Percentiles rank a stretch among this genome's conserved stretches.
These are phyloP conservation scores for Emmelina monodactyla DNA, from an alignment of 2,888 invertebrate genomes.

Conservation along the genomic window DNA sequence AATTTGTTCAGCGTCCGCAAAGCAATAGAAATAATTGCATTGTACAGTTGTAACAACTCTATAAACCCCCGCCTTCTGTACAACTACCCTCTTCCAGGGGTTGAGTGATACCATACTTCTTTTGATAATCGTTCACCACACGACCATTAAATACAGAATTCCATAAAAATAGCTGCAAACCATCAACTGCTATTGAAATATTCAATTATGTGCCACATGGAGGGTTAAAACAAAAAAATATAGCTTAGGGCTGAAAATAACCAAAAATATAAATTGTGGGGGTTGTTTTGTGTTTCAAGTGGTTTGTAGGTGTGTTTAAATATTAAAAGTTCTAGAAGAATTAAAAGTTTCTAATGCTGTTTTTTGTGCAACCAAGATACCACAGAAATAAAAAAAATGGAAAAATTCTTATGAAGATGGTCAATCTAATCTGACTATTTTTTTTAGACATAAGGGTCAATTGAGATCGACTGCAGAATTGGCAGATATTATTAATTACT, in stretches of 20 bases:
- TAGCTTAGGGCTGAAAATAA: not conserved
- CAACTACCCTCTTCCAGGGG: constrained; percentile 25
- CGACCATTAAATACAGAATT: constrained; percentile 45
- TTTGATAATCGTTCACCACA: constrained; percentile 33
- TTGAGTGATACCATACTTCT: constrained; percentile 39
- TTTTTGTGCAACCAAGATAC: no score
- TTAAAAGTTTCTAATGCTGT: no score
- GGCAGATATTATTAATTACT: no score
- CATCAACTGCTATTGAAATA: constrained; percentile 19
- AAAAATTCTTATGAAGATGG: no score
- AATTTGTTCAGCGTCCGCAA: not conserved
- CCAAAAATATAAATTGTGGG: no score
- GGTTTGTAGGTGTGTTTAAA: no score
- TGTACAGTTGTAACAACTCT: constrained; percentile 16
- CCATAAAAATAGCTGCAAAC: constrained; percentile 43
- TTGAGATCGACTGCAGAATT: no score
- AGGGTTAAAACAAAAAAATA: not conserved
- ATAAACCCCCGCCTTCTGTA: not conserved
- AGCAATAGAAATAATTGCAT: constrained; percentile 2
- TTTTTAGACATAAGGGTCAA: no score
- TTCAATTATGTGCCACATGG: constrained; percentile 34
- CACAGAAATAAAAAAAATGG: no score
- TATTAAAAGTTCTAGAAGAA: no score
- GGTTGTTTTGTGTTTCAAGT: no score
- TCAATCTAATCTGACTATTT: no score